Percentiles rank a stretch among this genome's conserved stretches.
Evolutionary conservation across 2,797 vertebrate genomes (phyloP).

Genomic region (Squalus acanthias): DNA sequence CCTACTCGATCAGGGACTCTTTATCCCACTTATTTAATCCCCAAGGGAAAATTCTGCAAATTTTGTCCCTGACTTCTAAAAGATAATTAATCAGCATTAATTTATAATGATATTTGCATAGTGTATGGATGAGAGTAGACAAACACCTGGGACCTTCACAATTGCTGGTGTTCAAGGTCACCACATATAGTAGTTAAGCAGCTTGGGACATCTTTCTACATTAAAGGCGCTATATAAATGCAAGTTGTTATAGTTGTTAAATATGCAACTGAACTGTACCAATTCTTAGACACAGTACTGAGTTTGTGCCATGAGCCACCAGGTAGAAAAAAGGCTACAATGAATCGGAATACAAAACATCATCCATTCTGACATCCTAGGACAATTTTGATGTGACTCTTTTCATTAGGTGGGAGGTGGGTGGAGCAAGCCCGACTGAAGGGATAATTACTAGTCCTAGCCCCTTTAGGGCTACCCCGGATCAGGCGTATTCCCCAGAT

Average conservation of each 20-base stretch:
- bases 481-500: too few relatives aligned
- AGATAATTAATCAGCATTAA: not conserved
- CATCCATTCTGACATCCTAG: not conserved
- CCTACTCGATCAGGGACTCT: not conserved
- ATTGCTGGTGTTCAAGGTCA: not conserved
- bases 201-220: not conserved
- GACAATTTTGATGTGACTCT: not conserved
- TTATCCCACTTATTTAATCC: not conserved
- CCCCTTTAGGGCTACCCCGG: too few relatives aligned
- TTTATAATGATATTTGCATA: not conserved
- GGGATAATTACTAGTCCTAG: too few relatives aligned
- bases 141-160: not conserved
- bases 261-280: not conserved
- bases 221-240: too few relatives aligned
- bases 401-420: not conserved
- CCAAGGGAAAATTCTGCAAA: not conserved
- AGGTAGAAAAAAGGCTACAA: not conserved
- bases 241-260: not conserved
- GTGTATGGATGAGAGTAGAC: not conserved
- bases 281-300: not conserved
- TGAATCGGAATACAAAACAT: not conserved
- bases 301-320: not conserved
- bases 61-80: not conserved
- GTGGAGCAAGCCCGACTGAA: not conserved
- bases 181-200: not conserved